Percentiles rank a stretch among this genome's conserved stretches.
These are phyloP conservation scores for Nesogale talazaci DNA, from an alignment of 2,113 vertebrate genomes.

Conservation along the genomic window DNA sequence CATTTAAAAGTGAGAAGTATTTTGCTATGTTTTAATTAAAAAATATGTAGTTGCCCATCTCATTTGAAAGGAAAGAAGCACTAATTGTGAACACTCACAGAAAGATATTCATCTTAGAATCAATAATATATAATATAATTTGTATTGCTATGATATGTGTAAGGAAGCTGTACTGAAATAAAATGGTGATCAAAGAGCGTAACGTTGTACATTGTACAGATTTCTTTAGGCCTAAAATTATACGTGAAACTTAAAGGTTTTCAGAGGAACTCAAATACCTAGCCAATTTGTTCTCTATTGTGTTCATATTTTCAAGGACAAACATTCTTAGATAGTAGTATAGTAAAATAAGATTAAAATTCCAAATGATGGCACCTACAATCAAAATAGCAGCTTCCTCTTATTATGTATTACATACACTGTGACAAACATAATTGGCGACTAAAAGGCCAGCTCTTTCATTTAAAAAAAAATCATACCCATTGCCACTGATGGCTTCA, in stretches of 20 bases:
- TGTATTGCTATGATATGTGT: neutral
- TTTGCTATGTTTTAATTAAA: neutral
- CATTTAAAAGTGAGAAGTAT: neutral
- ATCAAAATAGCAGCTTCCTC: neutral
- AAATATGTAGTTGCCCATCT: neutral
- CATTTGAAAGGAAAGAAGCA: neutral
- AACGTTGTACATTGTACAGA: neutral
- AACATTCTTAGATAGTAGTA: neutral
- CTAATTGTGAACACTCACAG: neutral
- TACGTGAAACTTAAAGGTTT: neutral
- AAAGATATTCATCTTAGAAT: conserved; percentile 1
- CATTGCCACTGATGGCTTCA: too few species aligned
- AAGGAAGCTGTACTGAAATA: neutral
- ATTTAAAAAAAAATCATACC: too few species aligned
- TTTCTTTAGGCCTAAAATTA: conserved; percentile 21
- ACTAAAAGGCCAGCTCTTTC: too few species aligned
- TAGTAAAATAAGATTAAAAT: neutral
- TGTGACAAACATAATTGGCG: too few species aligned
- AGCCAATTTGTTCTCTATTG: neutral
- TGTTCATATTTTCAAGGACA: conserved; percentile 26
- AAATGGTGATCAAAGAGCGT: neutral
- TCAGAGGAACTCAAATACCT: neutral
- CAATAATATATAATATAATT: neutral
- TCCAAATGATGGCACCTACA: neutral
- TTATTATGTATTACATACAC: neutral